Evolutionary conservation across 2,113 vertebrate genomes (phyloP).

Genomic region (Notarius lentiginosus): DNA sequence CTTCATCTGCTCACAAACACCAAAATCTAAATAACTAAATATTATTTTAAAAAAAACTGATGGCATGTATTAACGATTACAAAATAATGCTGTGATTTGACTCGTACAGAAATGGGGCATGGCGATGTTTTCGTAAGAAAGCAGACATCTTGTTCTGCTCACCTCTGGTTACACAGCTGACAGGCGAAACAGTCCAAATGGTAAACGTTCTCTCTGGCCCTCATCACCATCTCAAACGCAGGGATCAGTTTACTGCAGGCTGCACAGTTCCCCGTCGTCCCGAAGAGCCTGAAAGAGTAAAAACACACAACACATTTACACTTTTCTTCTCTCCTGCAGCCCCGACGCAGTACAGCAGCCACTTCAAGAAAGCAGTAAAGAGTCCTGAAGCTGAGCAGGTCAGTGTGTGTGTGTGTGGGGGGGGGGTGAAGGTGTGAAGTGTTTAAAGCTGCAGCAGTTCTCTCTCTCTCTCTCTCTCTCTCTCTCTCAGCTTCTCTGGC

Average conservation of each 20-base stretch:
- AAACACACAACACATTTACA: conserved; percentile 59
- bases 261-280: conserved; percentile 98
- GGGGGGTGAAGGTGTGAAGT: neutral
- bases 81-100: neutral
- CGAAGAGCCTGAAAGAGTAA: conserved; percentile 89
- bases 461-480: neutral
- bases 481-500: neutral
- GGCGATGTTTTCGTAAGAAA: conserved; percentile 46
- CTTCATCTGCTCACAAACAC: neutral
- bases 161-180: conserved; percentile 99
- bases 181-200: conserved; percentile 99
- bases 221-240: conserved; percentile 99
- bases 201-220: conserved; percentile 99
- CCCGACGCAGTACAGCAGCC: conserved; percentile 57
- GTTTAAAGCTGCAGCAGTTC: neutral
- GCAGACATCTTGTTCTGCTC: conserved; percentile 68
- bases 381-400: neutral
- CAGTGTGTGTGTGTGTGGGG: neutral
- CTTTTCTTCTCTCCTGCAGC: conserved; percentile 58
- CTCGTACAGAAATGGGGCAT: neutral
- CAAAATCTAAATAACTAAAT: neutral
- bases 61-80: neutral
- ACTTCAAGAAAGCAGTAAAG: conserved; percentile 41
- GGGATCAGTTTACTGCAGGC: conserved; percentile 99
- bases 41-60: rapidly evolving